A percentile compares a stretch with the other conserved stretches of the same genome.
These are phyloP conservation scores for Alsophila aescularia DNA, from an alignment of 2,888 invertebrate genomes.

Conservation along the genomic window DNA sequence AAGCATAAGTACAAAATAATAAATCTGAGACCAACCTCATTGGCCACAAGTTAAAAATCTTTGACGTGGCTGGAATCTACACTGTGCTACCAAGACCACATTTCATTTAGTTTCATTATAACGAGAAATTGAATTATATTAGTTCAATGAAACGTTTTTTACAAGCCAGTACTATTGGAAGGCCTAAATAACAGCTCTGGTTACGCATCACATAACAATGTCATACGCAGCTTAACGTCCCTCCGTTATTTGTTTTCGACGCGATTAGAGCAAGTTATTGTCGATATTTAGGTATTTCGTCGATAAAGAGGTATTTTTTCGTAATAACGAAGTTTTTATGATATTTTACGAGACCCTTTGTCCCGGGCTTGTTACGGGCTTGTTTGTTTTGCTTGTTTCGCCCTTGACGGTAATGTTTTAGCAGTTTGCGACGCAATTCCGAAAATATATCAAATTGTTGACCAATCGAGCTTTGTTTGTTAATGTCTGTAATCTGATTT, in stretches of 20 bases:
- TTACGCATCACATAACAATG: conserved; percentile 6
- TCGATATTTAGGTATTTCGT: conserved; percentile 25
- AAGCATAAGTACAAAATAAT: too few relatives aligned
- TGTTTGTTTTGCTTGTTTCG: conserved; percentile 23
- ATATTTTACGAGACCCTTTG: conserved; percentile 27
- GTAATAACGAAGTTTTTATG: conserved; percentile 35
- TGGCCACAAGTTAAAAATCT: too few relatives aligned
- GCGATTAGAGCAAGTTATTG: conserved; percentile 31
- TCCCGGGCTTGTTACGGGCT: conserved; percentile 21
- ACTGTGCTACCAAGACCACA: neutral
- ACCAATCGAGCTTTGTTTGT: conserved; percentile 16
- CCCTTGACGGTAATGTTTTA: conserved; percentile 25
- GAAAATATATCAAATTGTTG: conserved; percentile 14
- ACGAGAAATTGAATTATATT: conserved; percentile 7
- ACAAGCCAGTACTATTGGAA: conserved; percentile 10
- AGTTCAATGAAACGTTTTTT: conserved; percentile 4
- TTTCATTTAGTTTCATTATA: too few relatives aligned
- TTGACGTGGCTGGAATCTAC: too few relatives aligned
- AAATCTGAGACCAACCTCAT: too few relatives aligned
- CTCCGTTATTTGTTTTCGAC: conserved; percentile 20
- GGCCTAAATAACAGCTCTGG: neutral
- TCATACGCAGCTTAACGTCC: conserved; percentile 8
- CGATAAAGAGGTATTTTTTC: conserved; percentile 31
- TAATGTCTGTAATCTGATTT: neutral
- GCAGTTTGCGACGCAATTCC: conserved; percentile 17